phyloP scores from a whole-genome alignment of 1,140 invertebrate species.

The Heliconius hermathena region DNA sequence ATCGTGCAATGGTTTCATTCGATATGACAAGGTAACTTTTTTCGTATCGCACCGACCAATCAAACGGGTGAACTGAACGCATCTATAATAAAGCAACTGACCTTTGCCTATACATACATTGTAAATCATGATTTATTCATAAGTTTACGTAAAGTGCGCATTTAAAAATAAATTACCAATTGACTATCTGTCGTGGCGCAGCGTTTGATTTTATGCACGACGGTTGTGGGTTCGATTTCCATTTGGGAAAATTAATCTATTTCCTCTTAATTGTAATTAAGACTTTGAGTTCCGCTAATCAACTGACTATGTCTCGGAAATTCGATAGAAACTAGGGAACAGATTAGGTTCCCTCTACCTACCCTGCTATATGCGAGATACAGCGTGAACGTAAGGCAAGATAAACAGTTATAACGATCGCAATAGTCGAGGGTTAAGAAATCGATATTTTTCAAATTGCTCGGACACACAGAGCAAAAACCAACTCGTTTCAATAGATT shows the following conservation, averaged over 20 bases:
- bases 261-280: too few species aligned
- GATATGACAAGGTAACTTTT: conserved; percentile 36
- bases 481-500: conserved; percentile 53
- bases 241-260: too few species aligned
- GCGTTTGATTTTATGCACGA: conserved; percentile 23
- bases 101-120: conserved; percentile 71
- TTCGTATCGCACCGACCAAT: conserved; percentile 46
- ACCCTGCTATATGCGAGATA: too few species aligned
- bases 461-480: conserved; percentile 2
- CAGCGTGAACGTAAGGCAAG: neutral
- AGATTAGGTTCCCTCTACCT: too few species aligned
- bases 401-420: conserved; percentile 30
- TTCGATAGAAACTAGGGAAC: too few species aligned
- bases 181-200: conserved; percentile 44
- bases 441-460: conserved; percentile 39
- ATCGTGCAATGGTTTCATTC: conserved; percentile 23
- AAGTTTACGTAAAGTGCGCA: conserved; percentile 63
- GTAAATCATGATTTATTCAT: conserved; percentile 77
- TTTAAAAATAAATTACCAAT: conserved; percentile 35
- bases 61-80: conserved; percentile 57
- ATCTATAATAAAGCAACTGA: conserved; percentile 68
- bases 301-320: too few species aligned
- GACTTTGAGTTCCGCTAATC: too few species aligned
- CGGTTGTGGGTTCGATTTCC: too few species aligned
- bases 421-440: conserved; percentile 38